phyloP scores from a whole-genome alignment of 2,797 vertebrate species.

The Eurystomus glaucurus region DNA sequence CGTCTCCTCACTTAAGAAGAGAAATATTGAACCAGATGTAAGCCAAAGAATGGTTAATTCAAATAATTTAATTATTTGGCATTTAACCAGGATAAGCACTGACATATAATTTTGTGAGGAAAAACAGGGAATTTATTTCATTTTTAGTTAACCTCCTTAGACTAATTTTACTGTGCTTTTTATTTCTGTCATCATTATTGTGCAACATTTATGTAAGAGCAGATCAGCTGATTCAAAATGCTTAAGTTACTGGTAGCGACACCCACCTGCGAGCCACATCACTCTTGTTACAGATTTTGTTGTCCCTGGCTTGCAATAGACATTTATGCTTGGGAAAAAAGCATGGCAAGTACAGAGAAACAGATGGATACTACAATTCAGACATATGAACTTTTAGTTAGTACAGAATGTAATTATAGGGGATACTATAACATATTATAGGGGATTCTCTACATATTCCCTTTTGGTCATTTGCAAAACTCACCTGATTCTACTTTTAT shows the following conservation, averaged over 20 bases:
- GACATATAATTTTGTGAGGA: background rate
- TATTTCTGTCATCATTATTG: background rate
- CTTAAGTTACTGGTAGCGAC: background rate
- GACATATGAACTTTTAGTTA: background rate
- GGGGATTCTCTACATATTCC: background rate
- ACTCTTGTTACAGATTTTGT: background rate
- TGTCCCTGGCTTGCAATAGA: background rate
- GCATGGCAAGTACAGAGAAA: background rate
- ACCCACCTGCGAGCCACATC: background rate
- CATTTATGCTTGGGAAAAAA: background rate
- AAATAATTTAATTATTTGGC: conserved; percentile 3
- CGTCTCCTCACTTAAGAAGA: conserved; percentile 2
- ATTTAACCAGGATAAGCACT: background rate
- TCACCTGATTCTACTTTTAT: background rate
- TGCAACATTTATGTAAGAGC: background rate
- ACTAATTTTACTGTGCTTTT: background rate
- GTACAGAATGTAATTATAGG: background rate
- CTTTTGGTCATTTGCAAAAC: background rate
- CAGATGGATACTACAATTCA: background rate
- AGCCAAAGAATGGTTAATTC: background rate
- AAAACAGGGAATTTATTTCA: background rate
- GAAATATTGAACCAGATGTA: conserved; percentile 25
- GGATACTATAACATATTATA: background rate
- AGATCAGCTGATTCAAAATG: background rate
- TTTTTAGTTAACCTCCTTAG: background rate